Percentiles rank a stretch among this genome's conserved stretches.
These are phyloP conservation scores for Tromatobia lineatoria DNA, from an alignment of 2,888 invertebrate genomes.

Conservation along the genomic window DNA sequence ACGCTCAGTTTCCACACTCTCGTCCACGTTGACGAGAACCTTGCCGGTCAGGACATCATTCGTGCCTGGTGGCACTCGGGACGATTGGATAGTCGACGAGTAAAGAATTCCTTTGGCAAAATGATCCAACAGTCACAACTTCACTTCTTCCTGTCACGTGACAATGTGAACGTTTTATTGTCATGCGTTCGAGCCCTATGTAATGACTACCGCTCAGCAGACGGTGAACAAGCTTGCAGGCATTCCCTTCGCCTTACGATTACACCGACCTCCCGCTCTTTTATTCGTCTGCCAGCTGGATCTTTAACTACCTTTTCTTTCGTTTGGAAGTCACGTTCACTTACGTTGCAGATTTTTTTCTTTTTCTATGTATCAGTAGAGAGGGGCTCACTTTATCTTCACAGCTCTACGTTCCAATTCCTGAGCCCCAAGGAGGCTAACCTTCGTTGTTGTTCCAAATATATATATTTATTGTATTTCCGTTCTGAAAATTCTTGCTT, in stretches of 20 bases:
- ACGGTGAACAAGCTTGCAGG: background rate
- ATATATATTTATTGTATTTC: slow-evolving; percentile 5
- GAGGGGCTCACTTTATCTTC: background rate
- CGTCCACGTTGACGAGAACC: slow-evolving; percentile 54
- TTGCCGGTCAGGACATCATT: slow-evolving; percentile 60
- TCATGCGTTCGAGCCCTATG: slow-evolving; percentile 10
- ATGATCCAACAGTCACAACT: background rate
- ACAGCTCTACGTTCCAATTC: background rate
- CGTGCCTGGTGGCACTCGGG: slow-evolving; percentile 24
- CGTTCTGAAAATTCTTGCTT: background rate
- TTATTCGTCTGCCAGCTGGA: slow-evolving; percentile 10
- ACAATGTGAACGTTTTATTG: slow-evolving; percentile 3
- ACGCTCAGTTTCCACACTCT: background rate
- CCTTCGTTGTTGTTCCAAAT: background rate
- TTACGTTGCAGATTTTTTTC: background rate
- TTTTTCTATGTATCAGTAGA: background rate
- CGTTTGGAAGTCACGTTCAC: background rate
- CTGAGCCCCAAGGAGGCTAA: background rate
- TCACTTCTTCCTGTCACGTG: background rate
- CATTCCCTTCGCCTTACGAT: slow-evolving; percentile 18
- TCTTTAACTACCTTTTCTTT: background rate
- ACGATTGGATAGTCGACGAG: slow-evolving; percentile 22
- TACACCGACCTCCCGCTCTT: slow-evolving; percentile 2
- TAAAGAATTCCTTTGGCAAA: background rate
- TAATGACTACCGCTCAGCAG: slow-evolving; percentile 10